These are phyloP conservation scores for Trichopoda pennipes DNA, from an alignment of 2,888 invertebrate species.

Conservation along the genomic window DNA sequence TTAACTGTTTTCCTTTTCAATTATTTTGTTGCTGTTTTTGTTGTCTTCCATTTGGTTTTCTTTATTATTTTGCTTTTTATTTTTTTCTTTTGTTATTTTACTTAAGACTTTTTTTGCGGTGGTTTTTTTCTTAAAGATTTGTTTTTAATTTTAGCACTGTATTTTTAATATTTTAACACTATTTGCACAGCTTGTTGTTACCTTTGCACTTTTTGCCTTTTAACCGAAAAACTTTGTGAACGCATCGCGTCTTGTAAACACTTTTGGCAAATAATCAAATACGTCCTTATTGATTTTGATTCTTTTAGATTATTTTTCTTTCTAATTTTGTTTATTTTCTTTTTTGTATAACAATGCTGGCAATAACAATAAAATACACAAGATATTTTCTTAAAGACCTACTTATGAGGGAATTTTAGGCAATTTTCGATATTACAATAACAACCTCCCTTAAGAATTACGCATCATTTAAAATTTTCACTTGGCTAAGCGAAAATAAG, in stretches of 20 bases:
- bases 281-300: conserved; percentile 46
- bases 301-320: neutral
- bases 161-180: conserved; percentile 10
- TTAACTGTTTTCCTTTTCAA: no score
- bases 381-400: neutral
- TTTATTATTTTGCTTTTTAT: no score
- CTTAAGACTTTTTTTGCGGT: no score
- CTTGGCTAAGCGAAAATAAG: conserved; percentile 32
- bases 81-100: no score
- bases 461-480: conserved; percentile 50
- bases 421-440: conserved; percentile 39
- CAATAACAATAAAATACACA: conserved; percentile 29
- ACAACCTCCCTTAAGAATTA: conserved; percentile 32
- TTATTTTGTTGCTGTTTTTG: no score
- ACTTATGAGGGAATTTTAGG: conserved; percentile 6
- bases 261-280: conserved; percentile 64
- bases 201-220: conserved; percentile 30
- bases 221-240: conserved; percentile 26
- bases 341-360: neutral
- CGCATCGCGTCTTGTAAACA: conserved; percentile 55
- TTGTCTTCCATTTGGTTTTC: no score
- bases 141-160: neutral
- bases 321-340: neutral
- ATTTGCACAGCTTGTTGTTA: conserved; percentile 8
- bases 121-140: no score